These are phyloP conservation scores for Rhodophaea formosa DNA, from an alignment of 2,888 invertebrate species.

Conservation along the genomic window DNA sequence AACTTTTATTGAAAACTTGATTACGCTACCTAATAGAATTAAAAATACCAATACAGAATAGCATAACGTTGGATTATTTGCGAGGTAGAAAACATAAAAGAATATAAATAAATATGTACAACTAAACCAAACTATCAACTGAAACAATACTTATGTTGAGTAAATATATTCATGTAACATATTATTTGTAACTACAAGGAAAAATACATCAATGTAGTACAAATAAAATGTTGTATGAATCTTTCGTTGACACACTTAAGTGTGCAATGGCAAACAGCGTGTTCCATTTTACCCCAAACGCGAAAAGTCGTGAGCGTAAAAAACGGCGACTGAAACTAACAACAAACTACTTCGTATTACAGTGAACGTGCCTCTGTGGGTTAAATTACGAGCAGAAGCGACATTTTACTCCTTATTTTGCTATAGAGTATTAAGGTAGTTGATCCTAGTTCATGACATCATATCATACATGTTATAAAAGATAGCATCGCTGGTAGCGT, in stretches of 20 bases:
- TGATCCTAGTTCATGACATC: too few species aligned
- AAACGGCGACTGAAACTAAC: slow-evolving; percentile 31
- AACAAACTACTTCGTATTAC: slow-evolving; percentile 30
- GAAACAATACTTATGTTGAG: background rate
- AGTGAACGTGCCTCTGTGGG: slow-evolving; percentile 20
- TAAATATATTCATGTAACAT: background rate
- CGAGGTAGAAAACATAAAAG: too few species aligned
- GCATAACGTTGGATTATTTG: too few species aligned
- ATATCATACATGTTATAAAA: too few species aligned
- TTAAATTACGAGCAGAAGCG: slow-evolving; percentile 14
- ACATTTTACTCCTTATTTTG: background rate
- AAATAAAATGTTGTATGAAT: background rate
- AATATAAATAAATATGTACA: too few species aligned
- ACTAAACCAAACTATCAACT: too few species aligned
- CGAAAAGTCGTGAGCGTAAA: slow-evolving; percentile 32
- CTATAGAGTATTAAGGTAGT: too few species aligned
- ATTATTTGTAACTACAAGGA: background rate
- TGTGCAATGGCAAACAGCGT: slow-evolving; percentile 10
- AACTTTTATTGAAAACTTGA: too few species aligned
- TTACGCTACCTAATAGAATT: too few species aligned
- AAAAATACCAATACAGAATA: too few species aligned
- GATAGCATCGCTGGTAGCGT: too few species aligned
- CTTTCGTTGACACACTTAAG: slow-evolving; percentile 7
- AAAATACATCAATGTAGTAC: background rate
- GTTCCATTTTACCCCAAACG: slow-evolving; percentile 24